These are phyloP conservation scores for Lutjanus argentimaculatus DNA, from an alignment of 2,797 vertebrate genomes.

Conservation along the genomic window DNA sequence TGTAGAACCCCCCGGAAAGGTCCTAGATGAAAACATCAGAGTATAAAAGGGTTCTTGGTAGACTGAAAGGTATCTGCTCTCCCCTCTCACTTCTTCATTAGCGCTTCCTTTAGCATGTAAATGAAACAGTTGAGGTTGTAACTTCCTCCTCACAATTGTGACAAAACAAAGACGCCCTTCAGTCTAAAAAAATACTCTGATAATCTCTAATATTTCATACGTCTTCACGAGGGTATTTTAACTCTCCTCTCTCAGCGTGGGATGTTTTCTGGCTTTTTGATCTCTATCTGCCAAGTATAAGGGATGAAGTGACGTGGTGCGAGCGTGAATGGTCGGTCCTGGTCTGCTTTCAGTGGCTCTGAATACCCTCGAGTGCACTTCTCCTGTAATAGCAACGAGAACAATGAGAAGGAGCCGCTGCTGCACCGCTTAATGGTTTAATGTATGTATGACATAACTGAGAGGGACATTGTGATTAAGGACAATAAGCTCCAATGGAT, in stretches of 20 bases:
- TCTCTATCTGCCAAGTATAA: conserved; percentile 33
- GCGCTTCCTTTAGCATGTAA: conserved; percentile 32
- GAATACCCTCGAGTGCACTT: conserved; percentile 77
- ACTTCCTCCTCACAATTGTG: conserved; percentile 49
- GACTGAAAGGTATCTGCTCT: conserved; percentile 26
- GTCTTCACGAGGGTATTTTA: conserved; percentile 52
- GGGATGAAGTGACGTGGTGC: conserved; percentile 32
- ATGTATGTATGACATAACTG: conserved; percentile 68
- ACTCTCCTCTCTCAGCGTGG: conserved; percentile 30
- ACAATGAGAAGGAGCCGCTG: conserved; percentile 72
- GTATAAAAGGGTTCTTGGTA: no score
- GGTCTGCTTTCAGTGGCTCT: conserved; percentile 69
- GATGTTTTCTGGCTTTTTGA: conserved; percentile 59
- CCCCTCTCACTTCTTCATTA: conserved; percentile 51
- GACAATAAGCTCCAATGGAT: conserved; percentile 30
- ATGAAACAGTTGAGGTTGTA: conserved; percentile 48
- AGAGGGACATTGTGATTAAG: conserved; percentile 29
- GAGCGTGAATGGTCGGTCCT: conserved; percentile 38
- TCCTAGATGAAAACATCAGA: no score
- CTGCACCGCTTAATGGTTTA: conserved; percentile 65
- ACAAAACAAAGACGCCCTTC: conserved; percentile 28
- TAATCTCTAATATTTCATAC: conserved; percentile 25
- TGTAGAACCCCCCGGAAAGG: no score
- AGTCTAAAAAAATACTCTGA: conserved; percentile 7
- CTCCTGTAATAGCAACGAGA: conserved; percentile 65